Evolutionary conservation across 2,797 vertebrate genomes (phyloP), one percentile per base, ranked within the genome.

Genomic region (Pseudomugil tenellus): DNA sequence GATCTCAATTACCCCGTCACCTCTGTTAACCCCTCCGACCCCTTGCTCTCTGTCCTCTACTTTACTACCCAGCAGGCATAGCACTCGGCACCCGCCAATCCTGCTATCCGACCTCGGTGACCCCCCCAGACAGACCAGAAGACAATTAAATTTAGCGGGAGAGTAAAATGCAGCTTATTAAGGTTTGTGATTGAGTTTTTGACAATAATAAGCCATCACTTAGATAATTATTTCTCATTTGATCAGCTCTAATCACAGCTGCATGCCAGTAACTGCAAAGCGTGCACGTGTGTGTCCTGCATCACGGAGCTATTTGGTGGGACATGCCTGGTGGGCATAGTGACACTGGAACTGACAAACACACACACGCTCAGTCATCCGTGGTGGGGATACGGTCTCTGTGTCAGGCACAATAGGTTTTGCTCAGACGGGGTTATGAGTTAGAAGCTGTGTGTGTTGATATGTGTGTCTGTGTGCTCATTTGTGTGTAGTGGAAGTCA

Each of bases 51-150:
- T 52, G 61, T 70, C 80, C 73, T 87, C 81, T 80, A 63, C 81
- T 87, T 91, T 87, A 85, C 85, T 91, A 90, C 90, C 89, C 91
- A 91, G 87, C 83, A 91, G 91, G 91, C 90, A 90, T 89, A 90
- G 86, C 90, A 87, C 77, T 92, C 89, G 77, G 81, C 91, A 89
- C 87, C 85, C 81, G 88, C 81, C 87, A 91, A 91, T 91, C 84
- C 77, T 58, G 74, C 1, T 35, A 65, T 29, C 57, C 57, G 74
- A 91, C 87, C 91, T 63, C 76, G 0, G 13, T 81, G 88, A 92
- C 88, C 89, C 75, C 77, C 43, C 13, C 63, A 72, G 74, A 76
- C 7, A 39, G 69, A 56, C 34, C 63, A 17, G 58, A 41, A 78
- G 68, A 87, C 89, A 83, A 78, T 84, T 81, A 78, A 63, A 59